These are phyloP conservation scores for Scrobipalpa costella DNA, from an alignment of 2,888 invertebrate species.

Conservation along the genomic window DNA sequence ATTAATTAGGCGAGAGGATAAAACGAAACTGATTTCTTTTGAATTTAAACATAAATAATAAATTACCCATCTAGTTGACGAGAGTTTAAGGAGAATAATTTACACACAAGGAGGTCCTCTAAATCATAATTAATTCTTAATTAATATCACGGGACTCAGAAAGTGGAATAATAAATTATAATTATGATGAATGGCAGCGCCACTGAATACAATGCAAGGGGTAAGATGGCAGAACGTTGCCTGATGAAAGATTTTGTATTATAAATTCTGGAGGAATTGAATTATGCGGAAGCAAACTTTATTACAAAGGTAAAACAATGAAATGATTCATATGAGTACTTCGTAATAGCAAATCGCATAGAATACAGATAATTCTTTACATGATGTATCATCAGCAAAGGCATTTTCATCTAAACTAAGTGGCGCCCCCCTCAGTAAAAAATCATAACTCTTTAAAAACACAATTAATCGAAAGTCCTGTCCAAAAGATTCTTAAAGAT, in stretches of 20 bases:
- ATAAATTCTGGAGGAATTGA: constrained; percentile 1
- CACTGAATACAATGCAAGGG: constrained; percentile 38
- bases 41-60: background rate
- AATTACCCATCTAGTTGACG: constrained; percentile 6
- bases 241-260: constrained; percentile 17
- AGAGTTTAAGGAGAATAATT: constrained; percentile 34
- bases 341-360: too few species aligned
- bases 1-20: too few species aligned
- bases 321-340: too few species aligned
- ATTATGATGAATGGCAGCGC: constrained; percentile 58
- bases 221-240: constrained; percentile 20
- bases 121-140: constrained; percentile 57
- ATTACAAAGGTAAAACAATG: too few species aligned
- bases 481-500: too few species aligned
- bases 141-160: constrained; percentile 51
- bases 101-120: constrained; percentile 36
- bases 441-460: too few species aligned
- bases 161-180: constrained; percentile 61
- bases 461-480: too few species aligned
- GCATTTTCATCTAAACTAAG: too few species aligned
- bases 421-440: too few species aligned
- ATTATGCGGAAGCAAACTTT: too few species aligned
- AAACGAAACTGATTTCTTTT: background rate
- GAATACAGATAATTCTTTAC: too few species aligned
- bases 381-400: too few species aligned